Base-by-base conservation (phyloP, 2,888 invertebrate species). In the Cinara cedri region DNA sequence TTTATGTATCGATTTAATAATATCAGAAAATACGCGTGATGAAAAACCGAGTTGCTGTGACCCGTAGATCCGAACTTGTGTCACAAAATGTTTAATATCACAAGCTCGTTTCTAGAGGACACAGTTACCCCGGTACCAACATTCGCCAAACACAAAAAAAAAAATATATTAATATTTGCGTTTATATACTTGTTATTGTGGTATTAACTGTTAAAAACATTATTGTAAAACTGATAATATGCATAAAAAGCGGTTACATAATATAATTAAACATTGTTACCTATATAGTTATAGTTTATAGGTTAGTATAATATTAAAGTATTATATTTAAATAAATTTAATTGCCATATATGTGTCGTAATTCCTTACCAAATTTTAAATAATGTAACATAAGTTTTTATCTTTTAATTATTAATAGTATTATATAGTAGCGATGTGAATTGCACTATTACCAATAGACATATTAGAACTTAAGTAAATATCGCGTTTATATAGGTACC, bases 1-100 rank as follows among this genome's bases (percentile, higher is more conserved):
- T 63, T 13, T 8, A 44, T 44, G 46, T 46, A 8, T 46, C 46
- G 13, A 34, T 42, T 62, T 26, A 3, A 60, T 60, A 46, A 13
- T 10, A 10, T 46, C 16, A n/a, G 11, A 13, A 74, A 65, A 49
- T 57, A 66, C 34, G 57, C 34, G 6, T 4, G 34, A 34, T 46
- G 55, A 34, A 78, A 19, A 51, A 60, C 78, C 70, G 51, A 70
- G 78, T 70, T 62, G 51, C 68, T 78, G 34, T 51, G 78, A 78
- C 78, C 78, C 78, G 78, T 78, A 78, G 78, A 78, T 78, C 78
- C 78, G 78, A 78, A 78, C 78, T 78, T 78, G 78, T 78, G 78
- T 78, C 70, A 11, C 44, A 70, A 70, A 76, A 19, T n/a, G n/a
- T 78, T 78, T 78, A 49, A 49, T 26, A 78, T 78, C 78, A 42